Conservation (phyloP, 2,113 vertebrate species). For the Alethe diademata region DNA sequence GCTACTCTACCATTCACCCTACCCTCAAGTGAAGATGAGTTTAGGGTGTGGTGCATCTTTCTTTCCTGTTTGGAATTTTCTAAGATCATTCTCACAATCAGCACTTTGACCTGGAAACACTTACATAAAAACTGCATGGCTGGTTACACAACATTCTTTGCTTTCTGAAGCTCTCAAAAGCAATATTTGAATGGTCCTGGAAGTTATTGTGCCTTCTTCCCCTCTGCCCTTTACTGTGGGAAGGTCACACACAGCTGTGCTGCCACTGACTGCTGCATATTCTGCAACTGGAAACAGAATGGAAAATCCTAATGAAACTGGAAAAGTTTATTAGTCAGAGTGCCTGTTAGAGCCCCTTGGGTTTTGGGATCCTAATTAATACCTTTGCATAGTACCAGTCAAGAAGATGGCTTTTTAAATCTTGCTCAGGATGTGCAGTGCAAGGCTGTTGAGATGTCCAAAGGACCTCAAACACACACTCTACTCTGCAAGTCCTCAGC, state of each 20-base stretch:
- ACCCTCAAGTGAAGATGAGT: not conserved
- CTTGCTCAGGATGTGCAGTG: not conserved
- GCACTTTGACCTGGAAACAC: not conserved
- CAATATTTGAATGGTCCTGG: not conserved
- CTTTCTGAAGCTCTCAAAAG: not conserved
- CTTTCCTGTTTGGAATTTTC: not conserved
- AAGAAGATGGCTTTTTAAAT: not conserved
- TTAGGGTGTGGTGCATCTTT: not conserved
- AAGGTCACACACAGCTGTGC: not conserved
- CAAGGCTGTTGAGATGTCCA: not conserved
- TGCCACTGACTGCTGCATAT: not conserved
- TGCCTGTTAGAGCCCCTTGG: not conserved
- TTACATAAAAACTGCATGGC: not conserved
- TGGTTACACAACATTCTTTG: not conserved
- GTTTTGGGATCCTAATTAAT: not conserved
- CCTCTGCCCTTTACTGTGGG: not conserved
- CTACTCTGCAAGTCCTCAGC: not conserved
- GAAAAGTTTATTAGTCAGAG: not conserved
- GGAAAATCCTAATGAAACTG: not conserved
- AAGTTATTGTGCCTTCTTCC: not conserved
- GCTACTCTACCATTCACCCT: not conserved
- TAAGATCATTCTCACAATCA: not conserved
- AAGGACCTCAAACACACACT: not conserved
- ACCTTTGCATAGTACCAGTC: not conserved
- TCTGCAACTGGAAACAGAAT: not conserved